Base-by-base conservation (phyloP, 2,888 invertebrate species). In the Rhopalosiphum nymphaeae region DNA sequence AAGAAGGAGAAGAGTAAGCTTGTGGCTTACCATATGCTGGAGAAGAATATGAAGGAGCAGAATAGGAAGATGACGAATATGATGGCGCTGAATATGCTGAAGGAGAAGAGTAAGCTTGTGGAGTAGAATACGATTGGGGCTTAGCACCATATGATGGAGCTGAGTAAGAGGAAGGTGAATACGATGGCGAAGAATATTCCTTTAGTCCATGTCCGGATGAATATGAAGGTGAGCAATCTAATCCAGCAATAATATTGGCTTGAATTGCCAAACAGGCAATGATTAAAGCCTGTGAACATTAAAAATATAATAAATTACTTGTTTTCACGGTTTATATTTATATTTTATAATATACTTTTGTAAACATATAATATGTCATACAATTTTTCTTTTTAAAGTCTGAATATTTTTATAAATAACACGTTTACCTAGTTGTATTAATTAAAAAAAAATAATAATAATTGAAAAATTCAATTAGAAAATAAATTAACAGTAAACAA, bases 131-230 rank as follows among this genome's bases (percentile, higher is more conserved):
- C 0, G 93, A 84, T 4, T 86, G 57, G 4, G 94, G 91, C 13
- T 94, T 93, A 4, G 89, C 36, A 10, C 86, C 94, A 91, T 95
- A 95, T 42, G 90, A 87, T 49, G 94, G 87, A 57, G 92, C 84
- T n/a, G 91, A 91, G 44, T 91, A 85, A 44, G 92, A 88, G 13
- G 86, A 61, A 46, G 91, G 46, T 1, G 92, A 49, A 44, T 92
- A 67, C 36, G 49, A 44, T 3, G 88, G 67, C 26, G 87, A 67
- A 29, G 49, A 44, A 29, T 93, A 85, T 56, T 42, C 44, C 13
- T 67, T 93, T n/a, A 89, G 93, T 89, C 36, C 93, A 36, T 93
- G 61, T 29, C 84, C 93, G 7, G 94, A 67, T 13, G 85, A 57
- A 42, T 94, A 61, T n/a, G 90, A 56, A 36, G 89, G 11, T 11